These are phyloP conservation scores for Campoletis raptor DNA, from an alignment of 2,888 invertebrate genomes.

Conservation along the genomic window DNA sequence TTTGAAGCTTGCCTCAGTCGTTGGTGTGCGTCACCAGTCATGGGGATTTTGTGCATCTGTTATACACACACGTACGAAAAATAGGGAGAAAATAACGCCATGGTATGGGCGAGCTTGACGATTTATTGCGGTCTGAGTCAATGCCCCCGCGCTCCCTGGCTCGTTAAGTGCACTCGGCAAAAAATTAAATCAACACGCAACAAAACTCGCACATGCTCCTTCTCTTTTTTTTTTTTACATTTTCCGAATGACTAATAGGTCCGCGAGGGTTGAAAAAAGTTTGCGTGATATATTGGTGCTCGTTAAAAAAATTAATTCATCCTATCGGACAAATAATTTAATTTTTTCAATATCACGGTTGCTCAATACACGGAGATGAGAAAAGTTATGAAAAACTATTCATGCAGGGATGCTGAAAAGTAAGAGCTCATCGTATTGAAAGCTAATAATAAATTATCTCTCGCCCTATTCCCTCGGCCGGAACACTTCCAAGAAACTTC, in stretches of 20 bases:
- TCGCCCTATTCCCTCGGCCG: background rate
- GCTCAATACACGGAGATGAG: background rate
- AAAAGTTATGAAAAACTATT: slow-evolving; percentile 10
- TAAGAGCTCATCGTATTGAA: background rate
- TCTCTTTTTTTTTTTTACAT: slow-evolving; percentile 13
- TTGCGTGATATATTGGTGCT: slow-evolving; percentile 3
- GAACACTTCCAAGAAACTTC: background rate
- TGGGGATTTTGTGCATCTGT: slow-evolving; percentile 37
- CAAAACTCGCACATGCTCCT: slow-evolving; percentile 30
- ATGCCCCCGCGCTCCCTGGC: slow-evolving; percentile 12
- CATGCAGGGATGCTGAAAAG: background rate
- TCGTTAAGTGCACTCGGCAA: slow-evolving; percentile 43
- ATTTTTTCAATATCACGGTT: background rate
- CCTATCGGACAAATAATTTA: background rate
- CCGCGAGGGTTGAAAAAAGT: slow-evolving; percentile 15
- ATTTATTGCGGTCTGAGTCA: slow-evolving; percentile 56
- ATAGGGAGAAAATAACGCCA: slow-evolving; percentile 33
- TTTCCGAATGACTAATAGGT: slow-evolving; percentile 36
- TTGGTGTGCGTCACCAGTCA: slow-evolving; percentile 7
- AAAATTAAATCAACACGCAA: slow-evolving; percentile 59
- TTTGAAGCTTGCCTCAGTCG: slow-evolving; percentile 28
- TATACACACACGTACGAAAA: slow-evolving; percentile 21
- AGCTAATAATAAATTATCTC: background rate
- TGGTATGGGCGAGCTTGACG: slow-evolving; percentile 31
- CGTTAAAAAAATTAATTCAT: slow-evolving; percentile 12